Percentiles rank a stretch among this genome's conserved stretches.
Evolutionary conservation across 2,888 invertebrate species (phyloP).

Genomic region (Eudasyphora cyanicolor): DNA sequence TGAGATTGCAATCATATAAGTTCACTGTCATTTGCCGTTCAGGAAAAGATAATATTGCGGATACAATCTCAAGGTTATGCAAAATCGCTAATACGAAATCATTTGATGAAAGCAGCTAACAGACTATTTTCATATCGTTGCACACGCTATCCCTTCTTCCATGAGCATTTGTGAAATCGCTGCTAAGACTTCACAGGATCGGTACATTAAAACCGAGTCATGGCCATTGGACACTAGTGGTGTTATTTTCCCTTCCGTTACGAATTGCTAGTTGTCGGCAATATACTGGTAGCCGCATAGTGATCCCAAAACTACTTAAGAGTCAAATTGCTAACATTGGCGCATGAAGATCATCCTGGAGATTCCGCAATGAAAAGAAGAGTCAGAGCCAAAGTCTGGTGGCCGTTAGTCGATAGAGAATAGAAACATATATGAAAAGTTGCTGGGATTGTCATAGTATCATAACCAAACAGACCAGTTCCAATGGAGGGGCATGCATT

Average conservation of each 20-base stretch:
- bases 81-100: slow-evolving; percentile 27
- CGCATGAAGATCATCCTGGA: slow-evolving; percentile 21
- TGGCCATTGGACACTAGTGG: no score
- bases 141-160: background rate
- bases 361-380: slow-evolving; percentile 45
- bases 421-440: slow-evolving; percentile 43
- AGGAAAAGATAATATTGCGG: slow-evolving; percentile 55
- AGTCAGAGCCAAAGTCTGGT: slow-evolving; percentile 52
- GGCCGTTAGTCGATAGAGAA: slow-evolving; percentile 53
- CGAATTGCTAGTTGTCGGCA: slow-evolving; percentile 28
- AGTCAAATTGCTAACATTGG: background rate
- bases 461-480: slow-evolving; percentile 38
- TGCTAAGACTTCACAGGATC: no score
- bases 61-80: slow-evolving; percentile 53
- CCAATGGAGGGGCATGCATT: slow-evolving; percentile 41
- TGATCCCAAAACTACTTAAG: slow-evolving; percentile 29
- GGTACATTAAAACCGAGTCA: no score
- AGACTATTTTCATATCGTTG: slow-evolving; percentile 23
- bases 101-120: slow-evolving; percentile 28
- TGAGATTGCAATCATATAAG: slow-evolving; percentile 31
- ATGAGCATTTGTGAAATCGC: background rate
- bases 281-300: slow-evolving; percentile 41
- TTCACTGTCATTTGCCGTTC: no score
- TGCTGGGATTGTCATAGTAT: slow-evolving; percentile 47
- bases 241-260: slow-evolving; percentile 29